These are phyloP conservation scores for Lycodopsis pacificus DNA, from an alignment of 2,797 vertebrate species.

Conservation along the genomic window DNA sequence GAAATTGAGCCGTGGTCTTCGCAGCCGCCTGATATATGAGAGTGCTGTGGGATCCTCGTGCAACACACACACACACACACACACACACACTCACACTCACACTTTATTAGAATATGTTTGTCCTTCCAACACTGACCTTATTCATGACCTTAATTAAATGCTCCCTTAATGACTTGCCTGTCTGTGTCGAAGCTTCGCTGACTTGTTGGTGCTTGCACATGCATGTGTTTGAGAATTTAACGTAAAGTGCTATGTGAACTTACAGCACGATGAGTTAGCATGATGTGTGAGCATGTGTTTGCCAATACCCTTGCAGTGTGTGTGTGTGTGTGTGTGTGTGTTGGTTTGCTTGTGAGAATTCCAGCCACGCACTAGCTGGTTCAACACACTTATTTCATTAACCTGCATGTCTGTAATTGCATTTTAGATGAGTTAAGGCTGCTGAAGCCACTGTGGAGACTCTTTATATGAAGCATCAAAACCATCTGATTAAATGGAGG, in stretches of 20 bases:
- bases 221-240: slow-evolving; percentile 20
- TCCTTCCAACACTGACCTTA: slow-evolving; percentile 86
- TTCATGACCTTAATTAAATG: slow-evolving; percentile 86
- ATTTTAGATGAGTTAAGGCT: slow-evolving; percentile 75
- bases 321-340: slow-evolving; percentile 2
- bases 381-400: slow-evolving; percentile 81
- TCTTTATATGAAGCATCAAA: slow-evolving; percentile 73
- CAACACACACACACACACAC: slow-evolving; percentile 47
- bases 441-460: slow-evolving; percentile 66
- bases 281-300: slow-evolving; percentile 26
- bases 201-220: slow-evolving; percentile 63
- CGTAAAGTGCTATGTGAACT: slow-evolving; percentile 27
- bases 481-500: slow-evolving; percentile 77
- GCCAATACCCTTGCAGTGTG: not conserved
- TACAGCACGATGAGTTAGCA: slow-evolving; percentile 31
- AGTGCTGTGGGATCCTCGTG: slow-evolving; percentile 58
- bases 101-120: slow-evolving; percentile 85
- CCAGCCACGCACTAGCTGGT: slow-evolving; percentile 50
- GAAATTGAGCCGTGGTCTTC: slow-evolving; percentile 75
- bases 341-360: slow-evolving; percentile 2
- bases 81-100: slow-evolving; percentile 35
- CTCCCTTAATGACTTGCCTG: slow-evolving; percentile 83
- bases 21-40: slow-evolving; percentile 72
- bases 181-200: slow-evolving; percentile 72
- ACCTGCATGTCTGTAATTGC: slow-evolving; percentile 81